Evolutionary conservation across 2,113 vertebrate species (phyloP), one percentile per base, ranked within the genome.

Genomic region (Microtus ochrogaster): DNA sequence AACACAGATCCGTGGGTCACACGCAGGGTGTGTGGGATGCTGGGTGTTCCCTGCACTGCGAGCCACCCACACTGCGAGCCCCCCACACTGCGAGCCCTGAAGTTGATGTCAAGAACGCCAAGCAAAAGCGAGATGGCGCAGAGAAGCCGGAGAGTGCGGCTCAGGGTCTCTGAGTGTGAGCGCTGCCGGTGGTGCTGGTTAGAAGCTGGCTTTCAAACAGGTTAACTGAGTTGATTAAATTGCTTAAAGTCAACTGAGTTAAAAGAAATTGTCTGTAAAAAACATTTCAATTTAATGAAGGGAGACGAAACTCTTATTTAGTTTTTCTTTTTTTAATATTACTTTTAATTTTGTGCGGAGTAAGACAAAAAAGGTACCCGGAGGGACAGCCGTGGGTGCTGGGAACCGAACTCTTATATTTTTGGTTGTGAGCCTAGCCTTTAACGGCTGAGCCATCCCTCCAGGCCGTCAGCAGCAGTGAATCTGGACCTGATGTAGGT

Each of bases 361-460:
- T 13, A 1, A 0, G n/a, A 83, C 81, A 83, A 83, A 83, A 52
- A 82, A 83, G 81, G 81, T 83, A 55, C 55, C 81, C 63, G 81
- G 81, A 83, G 79, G 61, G 79, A 83, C 79, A 83, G 55, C 55
- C 55, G 55, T 58, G 55, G 55, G 55, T 58, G 55, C 55, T 58
- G 55, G 55, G 55, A 58, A 58, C 55, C 55, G 55, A 58, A 58
- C 55, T 58, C 55, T 58, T 58, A 58, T 83, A 63, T 83, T 83
- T 83, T 39, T 83, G 81, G 81, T 83, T 83, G 81, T 83, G 81
- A 83, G 81, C 81, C 81, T 83, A 83, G 81, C 81, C 81, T 83
- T 83, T 83, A 83, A 83, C 81, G 81, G 81, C 81, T 83, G 81
- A 83, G 81, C 81, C 81, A 83, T 83, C 81, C 63, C 81, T 83